Evolutionary conservation across 53 echinoderm and acorn worm species (phyloP).

Genomic region (Echinometra lucunter): DNA sequence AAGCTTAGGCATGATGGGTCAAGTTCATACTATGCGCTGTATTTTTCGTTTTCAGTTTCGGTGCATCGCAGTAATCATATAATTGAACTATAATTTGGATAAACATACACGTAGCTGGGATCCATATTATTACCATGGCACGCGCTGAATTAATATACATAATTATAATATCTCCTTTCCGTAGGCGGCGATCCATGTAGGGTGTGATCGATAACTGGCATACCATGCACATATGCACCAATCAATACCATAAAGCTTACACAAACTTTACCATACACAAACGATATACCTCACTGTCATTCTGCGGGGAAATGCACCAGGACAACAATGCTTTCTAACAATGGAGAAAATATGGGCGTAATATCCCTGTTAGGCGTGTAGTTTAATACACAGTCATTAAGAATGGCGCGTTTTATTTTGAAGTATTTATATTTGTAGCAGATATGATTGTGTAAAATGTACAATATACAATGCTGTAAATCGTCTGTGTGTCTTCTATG

Average conservation of each 20-base stretch:
- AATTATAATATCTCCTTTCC: too few relatives aligned
- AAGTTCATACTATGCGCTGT: neutral
- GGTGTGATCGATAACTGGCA: neutral
- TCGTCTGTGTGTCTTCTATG: too few relatives aligned
- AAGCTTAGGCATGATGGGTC: neutral
- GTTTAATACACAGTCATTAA: neutral
- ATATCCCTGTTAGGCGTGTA: neutral
- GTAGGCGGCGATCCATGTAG: neutral
- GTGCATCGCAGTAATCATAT: neutral
- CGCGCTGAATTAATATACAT: neutral
- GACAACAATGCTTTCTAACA: neutral
- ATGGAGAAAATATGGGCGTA: neutral
- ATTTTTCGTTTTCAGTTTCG: neutral
- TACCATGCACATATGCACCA: neutral
- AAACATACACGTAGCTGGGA: neutral
- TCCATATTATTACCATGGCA: neutral
- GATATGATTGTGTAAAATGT: too few relatives aligned
- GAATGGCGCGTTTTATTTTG: neutral
- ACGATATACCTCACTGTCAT: neutral
- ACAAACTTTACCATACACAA: neutral
- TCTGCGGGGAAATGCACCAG: neutral
- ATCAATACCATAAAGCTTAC: slow-evolving; percentile 21
- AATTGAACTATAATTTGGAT: neutral
- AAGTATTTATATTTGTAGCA: neutral
- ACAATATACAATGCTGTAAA: too few relatives aligned